phyloP scores from a whole-genome alignment of 2,797 vertebrate genomes.

The Acanthurus tractus region DNA sequence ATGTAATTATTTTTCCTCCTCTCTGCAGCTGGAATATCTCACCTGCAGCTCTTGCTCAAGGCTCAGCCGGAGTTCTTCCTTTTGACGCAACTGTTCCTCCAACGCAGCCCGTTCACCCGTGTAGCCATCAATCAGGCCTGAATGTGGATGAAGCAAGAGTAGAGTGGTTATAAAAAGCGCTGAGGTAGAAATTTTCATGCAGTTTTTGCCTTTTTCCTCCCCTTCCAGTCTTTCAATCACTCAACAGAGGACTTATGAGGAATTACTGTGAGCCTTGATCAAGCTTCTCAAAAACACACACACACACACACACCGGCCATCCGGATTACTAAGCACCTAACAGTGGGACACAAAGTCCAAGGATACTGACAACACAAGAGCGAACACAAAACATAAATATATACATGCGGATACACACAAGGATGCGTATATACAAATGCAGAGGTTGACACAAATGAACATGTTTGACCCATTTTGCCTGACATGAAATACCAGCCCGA shows the following conservation, averaged over 20 bases:
- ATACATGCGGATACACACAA: background rate
- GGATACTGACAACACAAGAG: slow-evolving; percentile 40
- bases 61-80: slow-evolving; percentile 89
- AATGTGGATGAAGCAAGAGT: slow-evolving; percentile 9
- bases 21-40: slow-evolving; percentile 47
- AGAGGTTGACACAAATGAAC: slow-evolving; percentile 35
- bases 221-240: background rate
- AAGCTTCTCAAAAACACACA: slow-evolving; percentile 11
- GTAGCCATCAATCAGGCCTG: slow-evolving; percentile 95
- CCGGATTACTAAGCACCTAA: slow-evolving; percentile 37
- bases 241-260: slow-evolving; percentile 14
- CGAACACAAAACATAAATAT: slow-evolving; percentile 15
- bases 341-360: slow-evolving; percentile 45
- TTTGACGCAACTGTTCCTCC: slow-evolving; percentile 93
- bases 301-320: slow-evolving; percentile 20
- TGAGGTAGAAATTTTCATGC: slow-evolving; percentile 43
- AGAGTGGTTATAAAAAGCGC: background rate
- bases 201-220: slow-evolving; percentile 55
- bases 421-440: slow-evolving; percentile 15
- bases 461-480: slow-evolving; percentile 77
- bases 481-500: slow-evolving; percentile 43
- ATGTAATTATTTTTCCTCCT: slow-evolving; percentile 21
- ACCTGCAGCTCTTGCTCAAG: slow-evolving; percentile 93
- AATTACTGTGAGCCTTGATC: slow-evolving; percentile 12
- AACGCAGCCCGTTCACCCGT: slow-evolving; percentile 91